Conservation (phyloP, 2,113 vertebrate genomes). For the Melospiza georgiana region DNA sequence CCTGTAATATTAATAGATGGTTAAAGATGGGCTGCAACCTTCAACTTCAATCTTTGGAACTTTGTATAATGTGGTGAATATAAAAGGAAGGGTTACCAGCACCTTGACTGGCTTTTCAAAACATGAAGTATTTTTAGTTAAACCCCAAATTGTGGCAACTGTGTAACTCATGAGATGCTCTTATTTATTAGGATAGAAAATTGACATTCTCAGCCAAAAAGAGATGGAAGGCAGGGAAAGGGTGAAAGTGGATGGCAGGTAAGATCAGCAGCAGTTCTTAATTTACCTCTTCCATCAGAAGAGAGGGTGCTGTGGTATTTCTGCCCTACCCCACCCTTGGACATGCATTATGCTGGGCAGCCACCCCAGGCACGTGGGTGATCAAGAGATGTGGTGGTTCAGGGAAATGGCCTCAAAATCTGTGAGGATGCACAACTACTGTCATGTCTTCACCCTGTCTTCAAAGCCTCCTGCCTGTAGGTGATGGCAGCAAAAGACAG, state of each 20-base stretch:
- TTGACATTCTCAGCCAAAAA: neutral
- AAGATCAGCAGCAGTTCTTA: neutral
- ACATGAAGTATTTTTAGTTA: neutral
- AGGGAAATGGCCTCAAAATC: neutral
- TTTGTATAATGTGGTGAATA: neutral
- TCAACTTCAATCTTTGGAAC: neutral
- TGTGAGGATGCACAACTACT: neutral
- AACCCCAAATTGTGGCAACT: neutral
- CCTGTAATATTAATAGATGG: neutral
- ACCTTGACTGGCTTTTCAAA: neutral
- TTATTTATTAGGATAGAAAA: neutral
- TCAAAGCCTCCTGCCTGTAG: constrained; percentile 10
- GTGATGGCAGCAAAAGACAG: neutral
- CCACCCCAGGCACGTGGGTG: neutral
- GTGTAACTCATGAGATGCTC: neutral
- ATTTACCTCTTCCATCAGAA: neutral
- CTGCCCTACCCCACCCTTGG: neutral
- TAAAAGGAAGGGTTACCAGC: neutral
- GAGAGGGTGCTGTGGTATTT: neutral
- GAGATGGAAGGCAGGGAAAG: neutral
- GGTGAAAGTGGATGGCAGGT: neutral
- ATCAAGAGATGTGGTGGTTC: neutral
- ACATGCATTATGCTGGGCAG: neutral
- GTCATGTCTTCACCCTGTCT: neutral
- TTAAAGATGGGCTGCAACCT: neutral